Evolutionary conservation across 2,888 invertebrate species (phyloP), one percentile per base, ranked within the genome.

Genomic region (Ptilodon capucinus): DNA sequence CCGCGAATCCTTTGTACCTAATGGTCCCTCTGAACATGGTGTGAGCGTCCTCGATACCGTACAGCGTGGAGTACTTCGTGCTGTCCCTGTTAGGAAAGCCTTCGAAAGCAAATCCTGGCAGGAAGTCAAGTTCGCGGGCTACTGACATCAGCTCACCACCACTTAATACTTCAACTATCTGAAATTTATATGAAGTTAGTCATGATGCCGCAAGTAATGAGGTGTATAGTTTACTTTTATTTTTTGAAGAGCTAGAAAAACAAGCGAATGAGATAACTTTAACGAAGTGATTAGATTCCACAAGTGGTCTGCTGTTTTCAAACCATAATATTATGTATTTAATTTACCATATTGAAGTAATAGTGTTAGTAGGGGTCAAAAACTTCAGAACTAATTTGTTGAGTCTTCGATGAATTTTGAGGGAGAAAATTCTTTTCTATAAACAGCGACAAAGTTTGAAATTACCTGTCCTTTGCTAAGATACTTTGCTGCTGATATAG

Each of bases 21-120:
- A 99, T 93, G 1, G 99, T 99, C 47, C 99, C 99, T 51, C 99
- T 91, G 43, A 99, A 90, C 68, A 99, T 92, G 0, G 99, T 99
- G 51, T 95, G 94, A 0, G 97, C 96, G 67, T 97, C 95, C 28
- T 93, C 92, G 50, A 99, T 95, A 2, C 97, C 97, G 78, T 99
- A 99, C 0, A 97, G 92, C 40, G 95, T 92, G 0, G 95, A 93
- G 77, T 99, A 99, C 32, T 94, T 92, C 0, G 97, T 96, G 46
- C 99, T 99, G 81, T 99, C 99, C 49, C 99, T 92, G 88, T 99
- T 99, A 0, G 99, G 98, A 76, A 97, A 99, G 0, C 99, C 99
- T 90, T 99, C 99, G 44, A 99, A 92, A 11, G 97, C 96, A 75
- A 99, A 98, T 0, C 99, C 99, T 0, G 99, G 99, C 45, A 99